Conservation (phyloP, 2,113 vertebrate genomes). For the Laticauda laticaudata region DNA sequence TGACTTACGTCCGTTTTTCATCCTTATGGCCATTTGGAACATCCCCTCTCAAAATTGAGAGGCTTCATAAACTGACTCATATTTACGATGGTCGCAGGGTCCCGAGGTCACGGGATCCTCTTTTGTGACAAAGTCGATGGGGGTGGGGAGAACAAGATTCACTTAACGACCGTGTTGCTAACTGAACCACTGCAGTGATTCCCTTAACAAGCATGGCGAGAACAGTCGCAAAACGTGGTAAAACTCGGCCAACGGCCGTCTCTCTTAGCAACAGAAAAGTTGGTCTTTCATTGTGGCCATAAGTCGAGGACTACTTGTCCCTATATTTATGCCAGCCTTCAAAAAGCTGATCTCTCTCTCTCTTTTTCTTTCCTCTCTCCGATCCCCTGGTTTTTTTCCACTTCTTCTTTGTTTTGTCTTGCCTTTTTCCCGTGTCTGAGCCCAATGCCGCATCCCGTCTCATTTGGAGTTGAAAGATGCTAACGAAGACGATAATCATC, state of each 20-base stretch:
- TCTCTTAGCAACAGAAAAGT: not conserved
- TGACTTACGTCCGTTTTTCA: too few species aligned
- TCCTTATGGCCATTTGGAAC: too few species aligned
- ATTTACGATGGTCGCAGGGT: too few species aligned
- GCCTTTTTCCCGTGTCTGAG: not conserved
- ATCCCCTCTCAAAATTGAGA: too few species aligned
- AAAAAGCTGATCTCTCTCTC: not conserved
- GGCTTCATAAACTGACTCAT: too few species aligned
- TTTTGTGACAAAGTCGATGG: not conserved
- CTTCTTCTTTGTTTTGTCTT: not conserved
- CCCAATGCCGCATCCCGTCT: not conserved
- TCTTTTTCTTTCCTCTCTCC: not conserved
- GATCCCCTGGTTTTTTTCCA: not conserved
- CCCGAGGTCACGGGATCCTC: not conserved
- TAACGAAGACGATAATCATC: not conserved
- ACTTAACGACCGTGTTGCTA: not conserved
- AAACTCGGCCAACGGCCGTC: not conserved
- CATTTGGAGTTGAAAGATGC: not conserved
- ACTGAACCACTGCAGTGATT: not conserved
- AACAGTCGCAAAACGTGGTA: not conserved
- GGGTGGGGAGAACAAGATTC: not conserved
- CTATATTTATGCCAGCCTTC: not conserved
- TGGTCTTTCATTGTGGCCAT: not conserved
- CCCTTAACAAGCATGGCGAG: not conserved
- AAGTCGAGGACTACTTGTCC: too few species aligned